Percentiles rank a stretch among this genome's conserved stretches.
Evolutionary conservation across 92 coral and sea anemone genomes (phyloP).

Genomic region (Siderastrea siderea): DNA sequence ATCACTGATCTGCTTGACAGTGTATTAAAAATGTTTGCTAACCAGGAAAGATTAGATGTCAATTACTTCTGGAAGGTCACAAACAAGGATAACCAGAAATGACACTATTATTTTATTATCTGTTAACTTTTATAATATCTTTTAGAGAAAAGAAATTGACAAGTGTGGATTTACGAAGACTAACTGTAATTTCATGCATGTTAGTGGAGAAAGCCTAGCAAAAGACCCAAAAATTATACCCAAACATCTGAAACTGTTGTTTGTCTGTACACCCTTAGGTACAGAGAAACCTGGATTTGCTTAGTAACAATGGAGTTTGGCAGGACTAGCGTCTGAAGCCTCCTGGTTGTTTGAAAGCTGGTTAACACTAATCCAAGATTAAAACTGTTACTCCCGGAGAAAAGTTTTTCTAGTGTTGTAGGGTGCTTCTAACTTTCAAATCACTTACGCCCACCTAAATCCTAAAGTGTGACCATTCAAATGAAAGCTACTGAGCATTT

Average conservation of each 20-base stretch:
- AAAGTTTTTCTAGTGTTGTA: background rate
- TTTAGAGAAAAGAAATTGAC: no score
- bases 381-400: background rate
- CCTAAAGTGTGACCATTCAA: no score
- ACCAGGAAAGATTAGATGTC: background rate
- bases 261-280: constrained; percentile 47
- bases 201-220: background rate
- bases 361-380: background rate
- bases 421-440: no score
- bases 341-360: constrained; percentile 2
- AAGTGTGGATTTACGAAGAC: background rate
- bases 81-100: no score
- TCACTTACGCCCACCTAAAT: no score
- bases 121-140: no score
- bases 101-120: no score
- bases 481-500: no score
- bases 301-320: constrained; percentile 5
- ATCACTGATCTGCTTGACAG: no score
- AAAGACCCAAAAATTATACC: background rate
- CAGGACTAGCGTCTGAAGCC: background rate
- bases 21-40: no score
- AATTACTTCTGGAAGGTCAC: background rate
- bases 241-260: constrained; percentile 2
- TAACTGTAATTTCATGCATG: background rate
- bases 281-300: constrained; percentile 28